Evolutionary conservation across 2,888 invertebrate genomes (phyloP).

Genomic region (Nymphalis urticae): DNA sequence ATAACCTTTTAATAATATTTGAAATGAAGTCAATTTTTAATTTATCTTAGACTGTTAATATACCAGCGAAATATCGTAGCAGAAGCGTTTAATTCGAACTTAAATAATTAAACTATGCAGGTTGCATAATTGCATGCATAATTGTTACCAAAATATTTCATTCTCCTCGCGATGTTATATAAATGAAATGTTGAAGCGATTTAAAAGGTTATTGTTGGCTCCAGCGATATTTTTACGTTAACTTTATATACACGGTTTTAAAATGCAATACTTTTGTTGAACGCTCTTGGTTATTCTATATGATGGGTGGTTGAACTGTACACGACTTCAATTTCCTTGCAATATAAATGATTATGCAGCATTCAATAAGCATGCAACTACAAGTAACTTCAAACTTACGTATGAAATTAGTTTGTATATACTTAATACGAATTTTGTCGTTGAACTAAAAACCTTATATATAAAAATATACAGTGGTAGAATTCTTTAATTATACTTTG

Average conservation of each 20-base stretch:
- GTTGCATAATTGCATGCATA: neutral
- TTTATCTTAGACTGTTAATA: too few species aligned
- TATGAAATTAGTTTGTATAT: too few species aligned
- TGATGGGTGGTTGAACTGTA: slow-evolving; percentile 7
- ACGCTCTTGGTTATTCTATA: neutral
- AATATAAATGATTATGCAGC: neutral
- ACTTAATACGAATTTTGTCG: too few species aligned
- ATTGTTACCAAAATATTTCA: neutral
- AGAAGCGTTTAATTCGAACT: too few species aligned
- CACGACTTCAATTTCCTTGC: slow-evolving; percentile 14
- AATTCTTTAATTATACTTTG: too few species aligned
- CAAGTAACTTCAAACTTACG: neutral
- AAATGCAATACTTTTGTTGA: slow-evolving; percentile 1
- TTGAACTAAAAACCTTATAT: too few species aligned
- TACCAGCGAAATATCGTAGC: too few species aligned
- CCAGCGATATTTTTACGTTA: neutral
- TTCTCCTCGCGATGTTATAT: neutral
- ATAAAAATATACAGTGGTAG: too few species aligned
- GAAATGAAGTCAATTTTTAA: too few species aligned
- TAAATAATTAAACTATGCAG: neutral
- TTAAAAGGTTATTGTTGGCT: slow-evolving; percentile 1
- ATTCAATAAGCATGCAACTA: slow-evolving; percentile 4
- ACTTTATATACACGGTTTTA: neutral
- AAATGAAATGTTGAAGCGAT: neutral
- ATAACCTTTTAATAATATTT: too few species aligned